Conservation (phyloP, 2,797 vertebrate species). For the Neopelma chrysocephalum region DNA sequence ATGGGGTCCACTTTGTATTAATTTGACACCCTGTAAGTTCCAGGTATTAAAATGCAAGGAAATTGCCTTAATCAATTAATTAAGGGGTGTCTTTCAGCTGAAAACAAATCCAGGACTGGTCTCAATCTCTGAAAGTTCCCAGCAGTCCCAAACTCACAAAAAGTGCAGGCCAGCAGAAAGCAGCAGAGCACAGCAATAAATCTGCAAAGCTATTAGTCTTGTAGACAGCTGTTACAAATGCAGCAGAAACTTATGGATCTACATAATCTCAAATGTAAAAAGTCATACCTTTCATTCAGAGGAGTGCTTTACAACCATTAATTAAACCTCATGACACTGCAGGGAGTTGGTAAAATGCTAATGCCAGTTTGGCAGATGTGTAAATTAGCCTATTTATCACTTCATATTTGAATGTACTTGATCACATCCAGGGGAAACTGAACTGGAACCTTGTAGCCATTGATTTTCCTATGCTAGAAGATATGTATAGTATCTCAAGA, state of each 20-base stretch:
- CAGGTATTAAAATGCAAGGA: background rate
- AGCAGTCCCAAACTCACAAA: background rate
- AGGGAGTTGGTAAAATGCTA: constrained; percentile 48
- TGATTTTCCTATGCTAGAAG: background rate
- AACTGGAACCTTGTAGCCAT: constrained; percentile 7
- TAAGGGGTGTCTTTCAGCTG: background rate
- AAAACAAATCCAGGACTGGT: background rate
- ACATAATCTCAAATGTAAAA: constrained; percentile 24
- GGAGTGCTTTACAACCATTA: constrained; percentile 38
- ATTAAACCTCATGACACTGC: constrained; percentile 43
- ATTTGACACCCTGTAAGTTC: background rate
- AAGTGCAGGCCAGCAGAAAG: constrained; percentile 5
- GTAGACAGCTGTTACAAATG: constrained; percentile 13
- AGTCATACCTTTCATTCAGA: constrained; percentile 41
- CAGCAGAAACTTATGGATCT: constrained; percentile 26
- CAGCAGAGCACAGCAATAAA: constrained; percentile 36
- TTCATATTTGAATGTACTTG: constrained; percentile 28
- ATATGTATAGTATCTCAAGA: background rate
- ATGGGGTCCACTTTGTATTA: background rate
- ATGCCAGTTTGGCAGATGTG: constrained; percentile 41
- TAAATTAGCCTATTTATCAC: constrained; percentile 53
- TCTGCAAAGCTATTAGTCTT: constrained; percentile 43
- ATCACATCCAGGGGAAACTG: constrained; percentile 20
- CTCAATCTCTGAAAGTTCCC: background rate
- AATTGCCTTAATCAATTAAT: constrained; percentile 7